Evolutionary conservation across 1,140 invertebrate species (phyloP).

Genomic region (Pomacea maculata): DNA sequence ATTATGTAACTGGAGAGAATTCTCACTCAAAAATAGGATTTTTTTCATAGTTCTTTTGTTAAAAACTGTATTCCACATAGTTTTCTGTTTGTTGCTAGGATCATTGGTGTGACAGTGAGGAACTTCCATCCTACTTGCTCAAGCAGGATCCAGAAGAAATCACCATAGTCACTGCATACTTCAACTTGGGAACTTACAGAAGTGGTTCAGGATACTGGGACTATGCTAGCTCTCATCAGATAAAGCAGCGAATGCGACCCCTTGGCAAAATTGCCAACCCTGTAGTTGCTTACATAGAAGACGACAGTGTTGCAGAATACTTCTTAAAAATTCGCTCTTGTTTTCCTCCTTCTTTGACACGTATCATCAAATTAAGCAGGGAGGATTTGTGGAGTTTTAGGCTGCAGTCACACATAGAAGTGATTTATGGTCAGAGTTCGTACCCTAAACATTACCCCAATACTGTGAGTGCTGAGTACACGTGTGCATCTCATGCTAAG

Average conservation of each 20-base stretch:
- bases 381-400: slow-evolving; percentile 48
- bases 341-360: slow-evolving; percentile 35
- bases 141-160: slow-evolving; percentile 31
- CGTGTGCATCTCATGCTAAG: slow-evolving; percentile 59
- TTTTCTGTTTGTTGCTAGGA: slow-evolving; percentile 1
- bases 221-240: slow-evolving; percentile 30
- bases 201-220: slow-evolving; percentile 29
- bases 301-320: slow-evolving; percentile 26
- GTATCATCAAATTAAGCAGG: slow-evolving; percentile 33
- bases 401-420: slow-evolving; percentile 25
- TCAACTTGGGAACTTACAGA: slow-evolving; percentile 36
- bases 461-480: slow-evolving; percentile 48
- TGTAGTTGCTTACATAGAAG: slow-evolving; percentile 41
- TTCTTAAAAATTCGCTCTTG: slow-evolving; percentile 26
- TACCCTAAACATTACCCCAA: slow-evolving; percentile 57
- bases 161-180: slow-evolving; percentile 41
- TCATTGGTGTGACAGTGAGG: slow-evolving; percentile 22
- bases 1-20: no score
- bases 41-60: no score
- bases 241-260: slow-evolving; percentile 39
- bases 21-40: no score
- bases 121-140: slow-evolving; percentile 19
- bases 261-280: slow-evolving; percentile 37
- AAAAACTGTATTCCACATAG: no score
- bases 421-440: slow-evolving; percentile 38